Conservation (phyloP, 2,888 invertebrate genomes). For the Salticus scenicus region DNA sequence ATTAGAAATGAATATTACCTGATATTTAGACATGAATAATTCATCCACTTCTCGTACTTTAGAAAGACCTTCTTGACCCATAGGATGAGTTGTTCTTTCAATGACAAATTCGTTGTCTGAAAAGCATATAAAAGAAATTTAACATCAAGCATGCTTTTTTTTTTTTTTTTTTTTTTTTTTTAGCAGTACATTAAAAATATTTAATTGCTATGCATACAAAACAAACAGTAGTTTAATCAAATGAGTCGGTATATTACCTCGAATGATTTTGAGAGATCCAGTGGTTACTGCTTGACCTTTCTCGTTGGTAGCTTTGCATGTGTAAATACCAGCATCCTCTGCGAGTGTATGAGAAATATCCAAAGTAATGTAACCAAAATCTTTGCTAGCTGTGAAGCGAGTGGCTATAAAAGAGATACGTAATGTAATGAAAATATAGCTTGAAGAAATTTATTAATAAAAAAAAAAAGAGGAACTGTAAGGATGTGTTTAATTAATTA, state of each 20-base stretch:
- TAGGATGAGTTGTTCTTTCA: slow-evolving; percentile 85
- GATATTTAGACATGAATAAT: slow-evolving; percentile 83
- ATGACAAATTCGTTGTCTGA: slow-evolving; percentile 75
- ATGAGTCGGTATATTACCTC: slow-evolving; percentile 35
- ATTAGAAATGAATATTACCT: no score
- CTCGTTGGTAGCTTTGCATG: slow-evolving; percentile 90
- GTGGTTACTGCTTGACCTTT: slow-evolving; percentile 93
- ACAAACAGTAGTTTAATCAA: no score
- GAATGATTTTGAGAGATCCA: slow-evolving; percentile 85
- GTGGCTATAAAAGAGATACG: slow-evolving; percentile 80
- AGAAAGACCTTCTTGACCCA: slow-evolving; percentile 91
- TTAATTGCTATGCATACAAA: no score
- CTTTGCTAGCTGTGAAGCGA: slow-evolving; percentile 92
- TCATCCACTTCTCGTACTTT: slow-evolving; percentile 93
- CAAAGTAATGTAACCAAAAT: slow-evolving; percentile 96
- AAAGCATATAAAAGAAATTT: no score
- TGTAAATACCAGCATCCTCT: slow-evolving; percentile 93
- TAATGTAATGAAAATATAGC: no score
- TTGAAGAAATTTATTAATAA: no score
- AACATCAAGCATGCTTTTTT: no score
- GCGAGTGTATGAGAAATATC: slow-evolving; percentile 91
- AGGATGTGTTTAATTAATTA: no score
- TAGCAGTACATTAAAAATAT: no score
- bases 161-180: no score
- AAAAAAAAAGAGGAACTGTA: no score